Evolutionary conservation across 2,888 invertebrate species (phyloP), one percentile per base, ranked within the genome.

Genomic region (Drosophila kanekoi): DNA sequence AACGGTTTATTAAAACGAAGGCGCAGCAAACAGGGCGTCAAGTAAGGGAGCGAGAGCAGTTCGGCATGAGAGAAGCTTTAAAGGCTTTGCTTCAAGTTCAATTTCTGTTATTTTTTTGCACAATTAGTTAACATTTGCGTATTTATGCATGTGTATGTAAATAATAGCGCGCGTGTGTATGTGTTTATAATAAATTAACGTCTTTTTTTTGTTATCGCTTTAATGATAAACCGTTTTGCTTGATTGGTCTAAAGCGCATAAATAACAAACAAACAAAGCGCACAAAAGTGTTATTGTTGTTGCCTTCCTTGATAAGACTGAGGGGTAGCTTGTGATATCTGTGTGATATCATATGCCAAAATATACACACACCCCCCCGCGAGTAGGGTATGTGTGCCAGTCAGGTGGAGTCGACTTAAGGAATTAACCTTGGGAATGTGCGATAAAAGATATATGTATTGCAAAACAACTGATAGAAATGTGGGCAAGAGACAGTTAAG

Each of bases 221-320:
- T 69, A 72, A 86, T 83, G 83, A 83, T 88, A 83, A 83, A 86
- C 70, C 87, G 87, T 80, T 88, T 88, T 88, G 89, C 87, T 83
- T 83, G 83, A 88, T 87, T 87, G 85, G 65, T 77, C 79, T 85
- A 81, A 87, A 77, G 86, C 88, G 63, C 72, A 88, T 86, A 83
- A 88, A 83, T 87, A 79, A 77, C 71, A 77, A 82, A 85, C 71
- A 82, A 82, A 82, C 82, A 87, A 87, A 81, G 85, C 57, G 54
- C 43, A 54, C 38, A 57, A 62, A 70, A 43, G 64, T 72, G 28
- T 67, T 64, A 49, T 52, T 51, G 13, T 35, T 52, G 48, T 40
- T 49, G 49, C 28, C 23, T 16, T 16, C 20, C 20, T 45, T 72
- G 74, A 75, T 75, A 75, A 75, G 60, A 43, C 11, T 32, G 62